Percentiles rank a stretch among this genome's conserved stretches.
phyloP scores from a whole-genome alignment of 2,113 vertebrate species.

The Leucoraja erinaceus region DNA sequence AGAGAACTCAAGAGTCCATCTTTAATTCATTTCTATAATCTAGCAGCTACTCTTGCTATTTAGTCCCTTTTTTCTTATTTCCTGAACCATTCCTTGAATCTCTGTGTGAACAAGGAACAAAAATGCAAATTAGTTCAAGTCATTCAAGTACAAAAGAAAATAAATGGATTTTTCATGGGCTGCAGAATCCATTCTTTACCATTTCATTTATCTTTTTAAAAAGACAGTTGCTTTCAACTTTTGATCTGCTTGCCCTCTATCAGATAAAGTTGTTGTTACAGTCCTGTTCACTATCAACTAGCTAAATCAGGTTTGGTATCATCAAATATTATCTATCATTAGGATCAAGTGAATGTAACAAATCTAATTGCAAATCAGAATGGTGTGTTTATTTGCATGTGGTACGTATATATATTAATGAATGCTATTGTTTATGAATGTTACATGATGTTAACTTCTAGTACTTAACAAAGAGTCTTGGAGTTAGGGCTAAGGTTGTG shows the following conservation, averaged over 20 bases:
- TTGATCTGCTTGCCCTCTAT: conserved; percentile 30
- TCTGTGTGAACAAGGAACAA: conserved; percentile 39
- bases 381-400: background rate
- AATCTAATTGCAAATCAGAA: conserved; percentile 7
- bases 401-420: background rate
- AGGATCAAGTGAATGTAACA: background rate
- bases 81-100: conserved; percentile 21
- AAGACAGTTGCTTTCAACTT: conserved; percentile 41
- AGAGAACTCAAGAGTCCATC: background rate
- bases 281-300: background rate
- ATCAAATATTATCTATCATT: background rate
- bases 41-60: conserved; percentile 24
- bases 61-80: conserved; percentile 27
- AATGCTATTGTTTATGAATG: background rate
- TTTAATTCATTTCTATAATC: conserved; percentile 36
- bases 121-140: conserved; percentile 55
- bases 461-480: background rate
- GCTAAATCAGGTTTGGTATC: background rate
- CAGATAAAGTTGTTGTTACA: conserved; percentile 35
- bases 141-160: conserved; percentile 60
- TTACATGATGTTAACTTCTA: background rate
- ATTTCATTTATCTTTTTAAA: conserved; percentile 61
- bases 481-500: background rate
- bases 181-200: conserved; percentile 60
- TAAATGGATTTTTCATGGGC: conserved; percentile 65